phyloP scores from a whole-genome alignment of 2,113 vertebrate species.

The Peromyscus polionotus region DNA sequence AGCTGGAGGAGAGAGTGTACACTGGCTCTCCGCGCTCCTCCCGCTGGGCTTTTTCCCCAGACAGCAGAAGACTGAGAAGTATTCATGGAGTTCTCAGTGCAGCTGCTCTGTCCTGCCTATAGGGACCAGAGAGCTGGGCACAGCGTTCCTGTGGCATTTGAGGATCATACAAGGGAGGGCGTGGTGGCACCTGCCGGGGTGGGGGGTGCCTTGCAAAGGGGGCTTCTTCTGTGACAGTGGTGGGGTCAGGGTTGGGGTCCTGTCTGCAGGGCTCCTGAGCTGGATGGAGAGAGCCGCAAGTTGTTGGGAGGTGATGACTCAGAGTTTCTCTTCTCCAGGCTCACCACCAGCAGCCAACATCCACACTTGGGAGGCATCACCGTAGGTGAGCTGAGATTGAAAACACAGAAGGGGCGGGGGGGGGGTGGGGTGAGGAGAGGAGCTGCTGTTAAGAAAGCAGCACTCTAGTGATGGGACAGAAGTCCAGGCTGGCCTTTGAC shows the following conservation, averaged over 20 bases:
- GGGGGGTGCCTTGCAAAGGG: too few relatives aligned
- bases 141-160: neutral
- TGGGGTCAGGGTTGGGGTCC: neutral
- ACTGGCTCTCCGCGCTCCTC: neutral
- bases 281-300: neutral
- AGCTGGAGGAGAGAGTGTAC: neutral
- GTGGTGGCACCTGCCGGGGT: neutral
- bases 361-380: conserved; percentile 28
- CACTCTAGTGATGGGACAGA: rapidly evolving
- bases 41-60: neutral
- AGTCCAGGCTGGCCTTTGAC: neutral
- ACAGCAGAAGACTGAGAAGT: neutral
- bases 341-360: neutral
- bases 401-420: rapidly evolving
- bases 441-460: neutral
- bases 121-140: neutral
- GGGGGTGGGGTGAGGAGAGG: neutral
- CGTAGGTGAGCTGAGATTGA: neutral
- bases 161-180: rapidly evolving
- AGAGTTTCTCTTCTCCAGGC: neutral
- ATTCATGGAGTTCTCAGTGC: neutral
- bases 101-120: neutral
- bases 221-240: neutral
- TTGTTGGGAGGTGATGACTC: neutral
- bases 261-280: neutral